Evolutionary conservation across 2,888 invertebrate genomes (phyloP), one percentile per base, ranked within the genome.

Genomic region (Ornithoptera alexandrae): DNA sequence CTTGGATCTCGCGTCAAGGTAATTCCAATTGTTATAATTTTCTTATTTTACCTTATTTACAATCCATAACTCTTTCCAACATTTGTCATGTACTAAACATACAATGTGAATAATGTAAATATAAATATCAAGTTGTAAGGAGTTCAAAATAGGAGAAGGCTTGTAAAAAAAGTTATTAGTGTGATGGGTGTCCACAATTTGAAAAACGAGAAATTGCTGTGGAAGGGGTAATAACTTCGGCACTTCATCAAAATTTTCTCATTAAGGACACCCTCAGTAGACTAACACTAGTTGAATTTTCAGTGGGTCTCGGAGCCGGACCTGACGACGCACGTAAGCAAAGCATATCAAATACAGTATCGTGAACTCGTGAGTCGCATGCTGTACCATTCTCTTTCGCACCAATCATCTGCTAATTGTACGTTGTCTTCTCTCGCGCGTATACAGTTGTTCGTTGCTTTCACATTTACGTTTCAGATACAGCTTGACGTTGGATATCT

Each of bases 1-100:
- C 94, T 94, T 80, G 95, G 94, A 81, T 91, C 93, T 79, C 91
- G 94, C 92, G 86, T 93, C 85, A 90, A 94, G 94, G 84, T 96
- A 86, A 67, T 69, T 69, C 46, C 0, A 46, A 15, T 5, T 46
- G 10, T 15, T 56, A 18, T 56, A 56, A 56, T n/a, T 20, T 56
- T n/a, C 18, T 56, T 56, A n/a, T 46, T 30, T 30, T 30, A 15
- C 46, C 46, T 50, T 50, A 15, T 50, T 50, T 50, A 20, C 39
- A 67, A 61, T 56, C 56, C 67, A 67, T 70, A 63, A 58, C 70
- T 62, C 62, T 59, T 56, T 24, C 7, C 18, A n/a, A 30, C 36
- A 60, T n/a, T 67, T 60, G 24, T 56, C 56, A 57, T 46, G 39
- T 61, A 69, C 62, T 65, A 69, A 70, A 50, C 64, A 63, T 69